Base-by-base conservation (phyloP, 2,797 vertebrate genomes). In the Simalia tracyae region DNA sequence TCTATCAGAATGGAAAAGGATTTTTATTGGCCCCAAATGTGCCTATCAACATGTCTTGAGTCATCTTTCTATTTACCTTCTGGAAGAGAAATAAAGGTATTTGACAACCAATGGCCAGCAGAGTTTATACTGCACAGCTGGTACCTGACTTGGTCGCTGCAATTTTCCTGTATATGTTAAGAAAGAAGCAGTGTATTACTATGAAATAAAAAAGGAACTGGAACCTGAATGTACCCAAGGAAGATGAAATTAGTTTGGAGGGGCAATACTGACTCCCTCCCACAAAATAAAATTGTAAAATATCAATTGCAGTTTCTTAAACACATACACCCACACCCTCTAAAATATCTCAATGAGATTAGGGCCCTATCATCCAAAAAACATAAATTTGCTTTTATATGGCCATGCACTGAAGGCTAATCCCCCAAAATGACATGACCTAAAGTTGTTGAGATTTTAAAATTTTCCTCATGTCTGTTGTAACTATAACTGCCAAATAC, bases 401-500 rank as follows among this genome's bases (percentile, higher is more conserved):
- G 0, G 0, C 0, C 66, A 72, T 0, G 0, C 2, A 57, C 19
- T 42, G 61, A n/a, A 93, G 87, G 19, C 90, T 76, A 91, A 9
- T 63, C 22, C 61, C 22, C 7, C 24, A 19, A 28, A 60, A 90
- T 28, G 61, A 66, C 11, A 66, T 91, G 68, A 63, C 59, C 24
- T 85, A 91, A 68, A 92, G 46, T 2, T 56, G 12, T 36, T 88
- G 46, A 91, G 86, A 92, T 63, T 63, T 26, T 54, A 54, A 54
- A 59, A 24, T 61, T 56, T 81, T 63, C 68, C 5, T 7, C n/a
- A 60, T 87, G 42, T 84, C 89, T 86, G 46, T 7, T 31, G 90
- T 36, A 72, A 89, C 61, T 5, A 88, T 8, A 91, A 5, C 8
- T 93, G 63, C 56, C 87, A 92, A 92, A 92, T 54, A 89, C 0